phyloP scores from a whole-genome alignment of 1,140 invertebrate species.

The Whitmania pigra region DNA sequence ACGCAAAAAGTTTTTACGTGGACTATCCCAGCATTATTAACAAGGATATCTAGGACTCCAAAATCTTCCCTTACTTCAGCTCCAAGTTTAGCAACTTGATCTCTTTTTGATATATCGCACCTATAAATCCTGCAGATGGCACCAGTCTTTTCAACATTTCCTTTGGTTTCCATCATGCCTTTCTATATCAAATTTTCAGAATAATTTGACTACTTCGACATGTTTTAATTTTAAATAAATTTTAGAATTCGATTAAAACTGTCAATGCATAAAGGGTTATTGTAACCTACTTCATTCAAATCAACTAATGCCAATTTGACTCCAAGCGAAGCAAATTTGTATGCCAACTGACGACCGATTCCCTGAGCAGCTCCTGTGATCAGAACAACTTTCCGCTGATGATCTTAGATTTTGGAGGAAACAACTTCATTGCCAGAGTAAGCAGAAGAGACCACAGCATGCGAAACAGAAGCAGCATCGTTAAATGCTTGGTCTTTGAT shows the following conservation, averaged over 20 bases:
- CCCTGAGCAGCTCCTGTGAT: conserved; percentile 49
- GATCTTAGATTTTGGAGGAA: not conserved
- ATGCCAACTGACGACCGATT: conserved; percentile 67
- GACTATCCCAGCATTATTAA: conserved; percentile 87
- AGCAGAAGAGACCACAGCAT: too few relatives aligned
- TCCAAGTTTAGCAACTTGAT: conserved; percentile 29
- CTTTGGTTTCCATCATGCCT: not conserved
- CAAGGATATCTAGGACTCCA: conserved; percentile 68
- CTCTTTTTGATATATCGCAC: conserved; percentile 34
- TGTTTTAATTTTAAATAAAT: too few relatives aligned
- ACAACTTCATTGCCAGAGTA: too few relatives aligned
- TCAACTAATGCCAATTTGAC: conserved; percentile 79
- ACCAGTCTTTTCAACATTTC: conserved; percentile 8
- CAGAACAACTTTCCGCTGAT: conserved; percentile 16
- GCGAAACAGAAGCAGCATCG: too few relatives aligned
- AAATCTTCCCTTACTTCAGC: conserved; percentile 53
- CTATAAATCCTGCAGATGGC: conserved; percentile 29
- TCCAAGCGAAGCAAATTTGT: conserved; percentile 61
- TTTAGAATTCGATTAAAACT: too few relatives aligned
- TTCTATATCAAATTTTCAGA: not conserved
- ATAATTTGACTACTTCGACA: not conserved
- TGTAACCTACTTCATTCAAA: conserved; percentile 49
- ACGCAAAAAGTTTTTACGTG: conserved; percentile 63
- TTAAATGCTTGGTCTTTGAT: too few relatives aligned
- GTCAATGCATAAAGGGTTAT: not conserved